Evolutionary conservation across 30 jellyfish, hydroid and myxozoan genomes (phyloP), one percentile per base, ranked within the genome.

Genomic region (Nemopilema nomurai): DNA sequence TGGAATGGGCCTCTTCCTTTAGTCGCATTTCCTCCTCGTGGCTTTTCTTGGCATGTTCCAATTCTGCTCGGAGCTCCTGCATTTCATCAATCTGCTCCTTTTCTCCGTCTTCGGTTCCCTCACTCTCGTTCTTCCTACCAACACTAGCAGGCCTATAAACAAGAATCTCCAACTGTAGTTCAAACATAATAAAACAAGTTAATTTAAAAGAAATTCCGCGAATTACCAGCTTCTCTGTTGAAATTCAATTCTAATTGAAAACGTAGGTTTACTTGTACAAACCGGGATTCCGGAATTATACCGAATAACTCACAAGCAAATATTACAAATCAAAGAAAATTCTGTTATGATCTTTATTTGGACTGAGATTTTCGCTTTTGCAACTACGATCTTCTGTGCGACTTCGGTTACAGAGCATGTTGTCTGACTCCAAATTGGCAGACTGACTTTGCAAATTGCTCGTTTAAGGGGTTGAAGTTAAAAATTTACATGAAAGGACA

Each of bases 41-140:
- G 0, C 69, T 27, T 27, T 69, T 73, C 31, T 96, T 82, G 29
- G 92, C 65, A 65, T 95, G 97, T 86, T 86, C 97, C 50, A 95
- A 28, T 32, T 83, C 97, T 20, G 77, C 68, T 63, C 90, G 97
- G 18, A 95, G 80, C 18, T 90, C 98, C 72, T 92, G 98, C 0
- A 92, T 85, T 17, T 97, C 81, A 31, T 92, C 84, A 69, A 92
- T 52, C 88, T 88, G 71, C 30, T 92, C 97, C 71, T 69, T 51
- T 33, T 80, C 77, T 1, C 92, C 92, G 27, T 90, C 89, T 53
- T 71, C 90, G 25, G 73, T 72, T 30, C 91, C 23, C 4, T 77
- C 76, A 28, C 25, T 23, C 18, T 29, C 41, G 13, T 30, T 23
- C 9, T 51, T 49, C 41, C 32, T 24, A 7, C 50, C 52, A 74